Evolutionary conservation across 2,797 vertebrate species (phyloP), one percentile per base, ranked within the genome.

Genomic region (Forpus xanthops): DNA sequence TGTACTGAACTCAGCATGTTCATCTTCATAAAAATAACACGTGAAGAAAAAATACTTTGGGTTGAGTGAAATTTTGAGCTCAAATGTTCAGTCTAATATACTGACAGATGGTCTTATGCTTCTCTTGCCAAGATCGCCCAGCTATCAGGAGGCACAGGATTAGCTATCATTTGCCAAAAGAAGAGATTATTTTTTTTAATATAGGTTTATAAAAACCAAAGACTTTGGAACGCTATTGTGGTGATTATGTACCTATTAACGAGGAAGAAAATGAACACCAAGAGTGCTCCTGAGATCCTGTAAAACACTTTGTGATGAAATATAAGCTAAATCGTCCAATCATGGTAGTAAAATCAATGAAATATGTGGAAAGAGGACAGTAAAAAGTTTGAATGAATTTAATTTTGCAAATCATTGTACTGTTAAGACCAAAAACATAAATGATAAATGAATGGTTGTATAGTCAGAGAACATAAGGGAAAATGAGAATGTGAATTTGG

Each of bases 71-170:
- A 47, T 52, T 8, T 1, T 37, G 73, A 61, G 90, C 70, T 79
- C 21, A 13, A 16, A 41, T 31, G 14, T 47, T 87, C 42, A 30
- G 60, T 27, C 33, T 80, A 47, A 47, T 27, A 17, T 49, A 33
- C 67, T n/a, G 75, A 66, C 96, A 97, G 95, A 96, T 95, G 96
- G 96, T 61, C 55, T 72, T 25, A 23, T 17, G 47, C 33, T 47
- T 17, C 62, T 61, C 64, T 62, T 86, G 93, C 96, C 96, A 95
- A 95, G 75, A 71, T 88, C 68, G 60, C 55, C 50, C 87, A 85
- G 31, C 21, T 39, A 71, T 42, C 68, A 37, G 66, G 89, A 95
- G 67, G 71, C 62, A 31, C 73, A 81, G 83, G 67, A 76, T 45
- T 75, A 49, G 39, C 19, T 15, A 73, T 62, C 67, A 70, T 61